Percentiles rank a stretch among this genome's conserved stretches.
These are phyloP conservation scores for Tachyglossus aculeatus DNA, from an alignment of 2,797 vertebrate species.

Conservation along the genomic window DNA sequence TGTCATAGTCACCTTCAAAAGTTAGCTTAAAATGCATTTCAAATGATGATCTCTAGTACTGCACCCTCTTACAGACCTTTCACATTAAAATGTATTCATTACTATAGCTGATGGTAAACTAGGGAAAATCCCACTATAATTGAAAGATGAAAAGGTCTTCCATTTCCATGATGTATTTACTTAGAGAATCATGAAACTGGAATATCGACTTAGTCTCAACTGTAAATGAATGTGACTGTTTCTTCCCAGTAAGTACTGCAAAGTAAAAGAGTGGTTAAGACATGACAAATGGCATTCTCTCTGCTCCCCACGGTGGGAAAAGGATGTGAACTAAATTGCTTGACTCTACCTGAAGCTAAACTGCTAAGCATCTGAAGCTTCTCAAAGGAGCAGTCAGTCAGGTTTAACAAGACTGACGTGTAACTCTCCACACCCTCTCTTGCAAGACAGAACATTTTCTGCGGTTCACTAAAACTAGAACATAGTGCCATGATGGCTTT, in stretches of 20 bases:
- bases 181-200: not conserved
- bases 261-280: not conserved
- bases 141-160: not conserved
- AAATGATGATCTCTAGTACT: too few relatives aligned
- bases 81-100: too few relatives aligned
- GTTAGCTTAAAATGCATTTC: too few relatives aligned
- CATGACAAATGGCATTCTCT: not conserved
- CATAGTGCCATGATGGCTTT: not conserved
- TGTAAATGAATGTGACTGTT: not conserved
- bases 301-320: constrained; percentile 25
- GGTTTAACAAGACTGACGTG: constrained; percentile 54
- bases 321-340: not conserved
- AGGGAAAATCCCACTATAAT: not conserved
- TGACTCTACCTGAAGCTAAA: constrained; percentile 50
- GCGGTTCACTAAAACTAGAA: constrained; percentile 35
- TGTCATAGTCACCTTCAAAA: too few relatives aligned
- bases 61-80: too few relatives aligned
- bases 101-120: too few relatives aligned
- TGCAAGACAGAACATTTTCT: constrained; percentile 49
- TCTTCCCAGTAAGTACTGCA: not conserved
- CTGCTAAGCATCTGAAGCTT: constrained; percentile 61
- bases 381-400: constrained; percentile 54
- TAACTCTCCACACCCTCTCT: constrained; percentile 56
- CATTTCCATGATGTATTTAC: not conserved
- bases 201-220: not conserved